Base-by-base conservation (phyloP, 2,113 vertebrate genomes). In the Romanogobio albipinnatus region DNA sequence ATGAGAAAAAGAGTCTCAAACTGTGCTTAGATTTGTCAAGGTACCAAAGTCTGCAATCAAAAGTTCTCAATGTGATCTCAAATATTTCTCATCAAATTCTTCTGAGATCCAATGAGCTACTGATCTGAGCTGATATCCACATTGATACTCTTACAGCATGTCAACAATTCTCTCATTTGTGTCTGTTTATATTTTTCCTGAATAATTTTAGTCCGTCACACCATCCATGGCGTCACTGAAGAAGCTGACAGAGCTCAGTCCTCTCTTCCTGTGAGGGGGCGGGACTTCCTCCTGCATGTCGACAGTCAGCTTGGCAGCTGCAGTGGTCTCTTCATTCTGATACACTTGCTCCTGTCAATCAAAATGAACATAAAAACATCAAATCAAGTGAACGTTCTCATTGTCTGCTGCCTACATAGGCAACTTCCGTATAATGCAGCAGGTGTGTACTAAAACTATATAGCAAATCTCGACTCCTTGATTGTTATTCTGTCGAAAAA, bases 211-310 rank as follows among this genome's bases (percentile, higher is more conserved):
- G 13, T 66, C 11, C 22, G 14, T 81, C 94, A 93, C 92, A 99
- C 97, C 98, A 43, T 99, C 98, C 91, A 99, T 95, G 62, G 95
- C 98, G 2, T 98, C 98, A 81, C 98, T 99, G 86, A 98, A 94
- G 88, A 98, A 95, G 49, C 97, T 99, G 94, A 97, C 95, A 0
- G 97, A 96, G 0, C 98, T 99, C 89, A 97, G 94, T 8, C 96
- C 96, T 89, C 97, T 92, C 88, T 96, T 97, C 83, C 97, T 95
- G 61, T 90, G 92, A 5, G 93, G 92, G 0, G 94, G 93, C 77
- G 92, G 85, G 43, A 83, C 93, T 0, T 98, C 96, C 0, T 93
- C 91, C 73, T 85, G 81, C 51, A 59, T 29, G 4, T 86, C 70
- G 19, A 95, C 0, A 92, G 92, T 51, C 91, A 93, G 29, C 93